phyloP scores from a whole-genome alignment of 2,797 vertebrate genomes.

The Caiman crocodilus region DNA sequence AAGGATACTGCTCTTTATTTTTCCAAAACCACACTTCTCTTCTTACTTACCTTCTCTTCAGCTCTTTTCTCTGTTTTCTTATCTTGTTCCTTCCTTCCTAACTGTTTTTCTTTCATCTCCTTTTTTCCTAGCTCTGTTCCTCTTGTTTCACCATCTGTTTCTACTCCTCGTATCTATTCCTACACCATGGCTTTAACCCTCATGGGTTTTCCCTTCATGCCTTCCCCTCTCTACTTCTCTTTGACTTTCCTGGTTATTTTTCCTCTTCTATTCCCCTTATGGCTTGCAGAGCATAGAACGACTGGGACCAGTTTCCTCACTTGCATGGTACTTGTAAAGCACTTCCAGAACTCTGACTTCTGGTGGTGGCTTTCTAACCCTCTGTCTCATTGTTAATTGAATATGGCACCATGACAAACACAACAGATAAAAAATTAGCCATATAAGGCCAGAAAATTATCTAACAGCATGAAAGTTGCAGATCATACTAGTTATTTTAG shows the following conservation, averaged over 20 bases:
- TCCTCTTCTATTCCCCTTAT: slow-evolving; percentile 60
- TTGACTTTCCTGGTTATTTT: slow-evolving; percentile 38
- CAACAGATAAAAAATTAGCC: not conserved
- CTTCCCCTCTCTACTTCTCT: slow-evolving; percentile 47
- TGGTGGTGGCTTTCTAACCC: slow-evolving; percentile 11
- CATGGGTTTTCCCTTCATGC: slow-evolving; percentile 4
- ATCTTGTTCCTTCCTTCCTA: slow-evolving; percentile 67
- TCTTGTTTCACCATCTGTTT: slow-evolving; percentile 75
- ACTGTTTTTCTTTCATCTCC: slow-evolving; percentile 73
- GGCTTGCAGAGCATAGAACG: slow-evolving; percentile 60
- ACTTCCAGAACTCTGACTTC: slow-evolving; percentile 24
- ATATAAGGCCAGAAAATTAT: not conserved
- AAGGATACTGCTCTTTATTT: slow-evolving; percentile 64
- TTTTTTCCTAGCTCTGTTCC: slow-evolving; percentile 63
- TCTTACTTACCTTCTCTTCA: slow-evolving; percentile 71
- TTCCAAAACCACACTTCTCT: slow-evolving; percentile 50
- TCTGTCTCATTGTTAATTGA: accelerated
- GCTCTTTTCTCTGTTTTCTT: slow-evolving; percentile 46
- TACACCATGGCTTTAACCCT: slow-evolving; percentile 20
- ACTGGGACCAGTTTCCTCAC: slow-evolving; percentile 31
- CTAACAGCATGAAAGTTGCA: not conserved
- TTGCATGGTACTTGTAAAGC: slow-evolving; percentile 40
- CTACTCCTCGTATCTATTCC: slow-evolving; percentile 58
- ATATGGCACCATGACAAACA: not conserved
- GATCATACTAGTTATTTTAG: not conserved